Evolutionary conservation across 2,797 vertebrate species (phyloP).

Genomic region (Xenops minutus): DNA sequence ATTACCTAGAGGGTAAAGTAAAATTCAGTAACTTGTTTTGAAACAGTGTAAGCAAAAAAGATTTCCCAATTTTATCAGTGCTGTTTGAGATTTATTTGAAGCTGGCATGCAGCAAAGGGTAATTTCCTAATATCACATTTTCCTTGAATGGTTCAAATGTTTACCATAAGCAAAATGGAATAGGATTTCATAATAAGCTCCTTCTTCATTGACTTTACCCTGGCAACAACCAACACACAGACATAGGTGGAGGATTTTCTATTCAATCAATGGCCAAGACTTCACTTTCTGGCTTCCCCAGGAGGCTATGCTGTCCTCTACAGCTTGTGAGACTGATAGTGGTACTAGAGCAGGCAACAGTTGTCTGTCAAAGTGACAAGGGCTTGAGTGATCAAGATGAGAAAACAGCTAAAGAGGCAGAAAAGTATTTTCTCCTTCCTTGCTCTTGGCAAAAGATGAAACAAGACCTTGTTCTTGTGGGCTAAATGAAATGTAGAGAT

Average conservation of each 20-base stretch:
- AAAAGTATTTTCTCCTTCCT: not conserved
- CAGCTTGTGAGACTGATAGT: not conserved
- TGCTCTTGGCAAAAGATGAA: constrained; percentile 1
- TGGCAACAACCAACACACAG: not conserved
- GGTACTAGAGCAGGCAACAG: not conserved
- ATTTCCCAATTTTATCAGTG: not conserved
- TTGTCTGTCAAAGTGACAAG: not conserved
- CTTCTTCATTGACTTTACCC: not conserved
- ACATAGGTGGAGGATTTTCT: not conserved
- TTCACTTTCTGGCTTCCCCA: not conserved
- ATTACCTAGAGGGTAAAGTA: not conserved
- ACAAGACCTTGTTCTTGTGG: not conserved
- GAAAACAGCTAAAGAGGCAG: not conserved
- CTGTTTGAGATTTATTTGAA: not conserved
- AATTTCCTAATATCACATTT: not conserved
- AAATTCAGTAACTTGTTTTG: not conserved
- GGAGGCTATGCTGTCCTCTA: not conserved
- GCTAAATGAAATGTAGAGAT: not conserved
- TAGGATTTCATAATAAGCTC: not conserved
- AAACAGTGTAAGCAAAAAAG: not conserved
- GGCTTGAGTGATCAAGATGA: not conserved
- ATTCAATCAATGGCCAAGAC: not conserved
- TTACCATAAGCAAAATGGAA: constrained; percentile 7
- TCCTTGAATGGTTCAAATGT: not conserved
- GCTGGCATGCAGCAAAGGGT: not conserved